A percentile compares a stretch with the other conserved stretches of the same genome.
Evolutionary conservation across 2,113 vertebrate genomes (phyloP).

Genomic region (Daphoenositta chrysoptera): DNA sequence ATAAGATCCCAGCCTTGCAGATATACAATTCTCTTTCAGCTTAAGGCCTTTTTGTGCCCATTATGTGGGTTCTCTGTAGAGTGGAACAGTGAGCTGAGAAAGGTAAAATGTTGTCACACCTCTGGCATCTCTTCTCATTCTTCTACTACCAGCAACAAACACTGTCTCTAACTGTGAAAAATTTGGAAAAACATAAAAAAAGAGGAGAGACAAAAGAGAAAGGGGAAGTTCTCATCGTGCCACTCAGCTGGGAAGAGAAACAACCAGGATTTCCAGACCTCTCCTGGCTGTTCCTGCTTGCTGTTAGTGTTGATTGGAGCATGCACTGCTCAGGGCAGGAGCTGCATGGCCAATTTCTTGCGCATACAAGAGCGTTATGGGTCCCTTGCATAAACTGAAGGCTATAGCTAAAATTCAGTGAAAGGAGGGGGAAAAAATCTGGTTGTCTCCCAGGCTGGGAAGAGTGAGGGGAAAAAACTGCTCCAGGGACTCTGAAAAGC

Average conservation of each 20-base stretch:
- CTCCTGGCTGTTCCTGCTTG: background rate
- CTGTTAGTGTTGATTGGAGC: accelerated
- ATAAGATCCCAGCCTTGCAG: background rate
- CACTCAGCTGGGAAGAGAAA: background rate
- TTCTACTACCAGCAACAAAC: background rate
- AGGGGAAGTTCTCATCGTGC: background rate
- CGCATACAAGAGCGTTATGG: background rate
- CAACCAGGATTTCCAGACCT: background rate
- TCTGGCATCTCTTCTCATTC: background rate
- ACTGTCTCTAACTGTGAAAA: background rate
- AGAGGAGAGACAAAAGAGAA: background rate
- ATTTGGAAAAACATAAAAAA: background rate
- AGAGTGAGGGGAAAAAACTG: background rate
- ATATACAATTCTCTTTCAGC: background rate
- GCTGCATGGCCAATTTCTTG: background rate
- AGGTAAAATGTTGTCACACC: background rate
- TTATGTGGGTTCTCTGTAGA: background rate
- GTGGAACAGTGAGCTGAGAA: background rate
- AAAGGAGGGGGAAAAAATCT: background rate
- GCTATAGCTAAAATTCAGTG: background rate
- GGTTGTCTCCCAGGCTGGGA: background rate
- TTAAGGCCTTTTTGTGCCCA: background rate
- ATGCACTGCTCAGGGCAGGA: background rate
- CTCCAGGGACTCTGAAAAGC: background rate
- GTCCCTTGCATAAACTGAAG: background rate